A percentile compares a stretch with the other conserved stretches of the same genome.
Evolutionary conservation across 2,888 invertebrate species (phyloP).

Genomic region (Clistopyga incitator): DNA sequence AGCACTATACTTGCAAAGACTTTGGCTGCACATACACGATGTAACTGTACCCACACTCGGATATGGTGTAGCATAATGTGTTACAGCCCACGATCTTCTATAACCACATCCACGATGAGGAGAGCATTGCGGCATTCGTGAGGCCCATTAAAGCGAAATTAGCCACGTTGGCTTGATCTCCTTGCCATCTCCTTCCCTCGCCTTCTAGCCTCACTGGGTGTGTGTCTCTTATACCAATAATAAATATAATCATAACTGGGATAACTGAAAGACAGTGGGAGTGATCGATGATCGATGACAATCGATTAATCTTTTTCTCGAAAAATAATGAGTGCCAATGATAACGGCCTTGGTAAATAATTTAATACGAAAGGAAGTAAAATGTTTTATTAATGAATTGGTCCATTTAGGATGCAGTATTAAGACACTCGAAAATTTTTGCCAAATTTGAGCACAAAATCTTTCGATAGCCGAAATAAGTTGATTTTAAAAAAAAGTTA

Average conservation of each 20-base stretch:
- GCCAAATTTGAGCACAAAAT: too few species aligned
- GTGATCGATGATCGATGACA: constrained; percentile 67
- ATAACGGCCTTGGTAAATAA: not conserved
- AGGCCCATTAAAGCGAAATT: constrained; percentile 70
- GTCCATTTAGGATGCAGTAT: too few species aligned
- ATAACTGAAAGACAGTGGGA: not conserved
- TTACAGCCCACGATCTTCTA: constrained; percentile 64
- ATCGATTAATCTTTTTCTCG: not conserved
- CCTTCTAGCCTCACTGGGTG: not conserved
- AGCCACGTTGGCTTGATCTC: constrained; percentile 69
- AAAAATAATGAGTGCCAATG: not conserved
- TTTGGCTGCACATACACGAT: not conserved
- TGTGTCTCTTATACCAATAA: constrained; percentile 6
- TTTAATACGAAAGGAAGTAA: not conserved
- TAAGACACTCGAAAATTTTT: too few species aligned
- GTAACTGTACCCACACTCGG: not conserved
- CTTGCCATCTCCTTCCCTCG: constrained; percentile 59
- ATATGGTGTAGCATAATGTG: constrained; percentile 49
- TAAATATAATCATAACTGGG: not conserved
- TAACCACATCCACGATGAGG: constrained; percentile 58
- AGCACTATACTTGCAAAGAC: constrained; percentile 1
- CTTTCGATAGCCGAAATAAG: too few species aligned
- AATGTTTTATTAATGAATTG: too few species aligned
- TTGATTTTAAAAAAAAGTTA: too few species aligned
- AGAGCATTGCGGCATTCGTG: constrained; percentile 67